Evolutionary conservation across 2,797 vertebrate genomes (phyloP).

Genomic region (Geotrypetes seraphini): DNA sequence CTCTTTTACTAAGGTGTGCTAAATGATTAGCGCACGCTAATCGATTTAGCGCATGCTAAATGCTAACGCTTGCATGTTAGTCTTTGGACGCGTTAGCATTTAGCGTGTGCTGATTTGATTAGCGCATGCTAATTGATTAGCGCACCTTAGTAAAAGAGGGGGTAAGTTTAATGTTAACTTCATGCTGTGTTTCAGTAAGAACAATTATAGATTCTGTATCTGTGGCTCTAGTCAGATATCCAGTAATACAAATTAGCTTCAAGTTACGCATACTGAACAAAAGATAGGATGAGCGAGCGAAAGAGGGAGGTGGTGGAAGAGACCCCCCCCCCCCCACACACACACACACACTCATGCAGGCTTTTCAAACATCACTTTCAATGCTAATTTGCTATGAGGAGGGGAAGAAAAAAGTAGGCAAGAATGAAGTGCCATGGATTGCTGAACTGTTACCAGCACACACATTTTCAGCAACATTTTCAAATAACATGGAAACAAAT

Average conservation of each 20-base stretch:
- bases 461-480: conserved; percentile 68
- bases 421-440: conserved; percentile 76
- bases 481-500: conserved; percentile 67
- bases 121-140: too few relatives aligned
- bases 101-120: too few relatives aligned
- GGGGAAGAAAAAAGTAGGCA: conserved; percentile 66
- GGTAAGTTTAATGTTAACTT: conserved; percentile 99
- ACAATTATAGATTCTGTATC: conserved; percentile 94
- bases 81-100: too few relatives aligned
- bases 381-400: conserved; percentile 75
- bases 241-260: conserved; percentile 99
- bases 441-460: conserved; percentile 70
- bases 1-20: too few relatives aligned
- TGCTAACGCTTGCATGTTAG: too few relatives aligned
- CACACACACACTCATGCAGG: conserved; percentile 89
- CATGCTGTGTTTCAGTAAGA: conserved; percentile 99
- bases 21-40: too few relatives aligned
- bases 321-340: conserved; percentile 70
- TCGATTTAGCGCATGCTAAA: too few relatives aligned
- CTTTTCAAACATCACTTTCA: conserved; percentile 74
- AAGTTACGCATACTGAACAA: conserved; percentile 96
- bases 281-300: conserved; percentile 72
- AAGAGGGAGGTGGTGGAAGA: conserved; percentile 50
- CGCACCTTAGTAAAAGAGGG: too few relatives aligned
- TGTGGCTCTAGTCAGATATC: conserved; percentile 99